phyloP scores from a whole-genome alignment of 2,888 invertebrate genomes.

The Heliconius sara region DNA sequence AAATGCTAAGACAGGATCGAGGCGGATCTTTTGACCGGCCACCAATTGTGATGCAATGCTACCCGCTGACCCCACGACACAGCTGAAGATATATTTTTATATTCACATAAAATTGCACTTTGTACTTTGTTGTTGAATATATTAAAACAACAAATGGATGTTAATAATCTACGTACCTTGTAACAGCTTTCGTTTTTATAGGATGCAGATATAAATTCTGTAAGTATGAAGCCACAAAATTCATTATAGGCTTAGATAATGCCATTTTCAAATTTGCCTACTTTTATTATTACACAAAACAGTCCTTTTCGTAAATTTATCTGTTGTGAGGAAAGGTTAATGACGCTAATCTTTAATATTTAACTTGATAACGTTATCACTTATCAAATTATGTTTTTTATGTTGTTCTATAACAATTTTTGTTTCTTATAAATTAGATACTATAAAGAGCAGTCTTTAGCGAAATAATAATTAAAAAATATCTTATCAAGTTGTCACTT shows the following conservation, averaged over 20 bases:
- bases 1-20: conserved; percentile 88
- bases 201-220: conserved; percentile 90
- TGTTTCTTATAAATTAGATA: neutral
- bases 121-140: conserved; percentile 26
- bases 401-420: neutral
- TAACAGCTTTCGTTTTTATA: conserved; percentile 90
- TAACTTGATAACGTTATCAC: conserved; percentile 44
- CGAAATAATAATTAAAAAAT: neutral
- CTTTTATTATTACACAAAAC: neutral
- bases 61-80: conserved; percentile 88
- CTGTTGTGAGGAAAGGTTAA: conserved; percentile 8
- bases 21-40: conserved; percentile 85
- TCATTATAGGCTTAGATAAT: conserved; percentile 88
- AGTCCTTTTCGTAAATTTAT: conserved; percentile 19
- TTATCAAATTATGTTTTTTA: conserved; percentile 29
- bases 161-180: conserved; percentile 84
- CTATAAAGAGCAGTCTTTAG: neutral
- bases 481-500: conserved; percentile 6
- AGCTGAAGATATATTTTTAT: conserved; percentile 78
- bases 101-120: conserved; percentile 28
- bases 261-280: conserved; percentile 80
- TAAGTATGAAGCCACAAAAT: conserved; percentile 88
- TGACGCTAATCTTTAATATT: conserved; percentile 33
- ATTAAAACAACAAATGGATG: neutral
- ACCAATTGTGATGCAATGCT: conserved; percentile 89